A percentile compares a stretch with the other conserved stretches of the same genome.
Evolutionary conservation across 2,797 vertebrate genomes (phyloP).

Genomic region (Cryptoblepharus egeriae): DNA sequence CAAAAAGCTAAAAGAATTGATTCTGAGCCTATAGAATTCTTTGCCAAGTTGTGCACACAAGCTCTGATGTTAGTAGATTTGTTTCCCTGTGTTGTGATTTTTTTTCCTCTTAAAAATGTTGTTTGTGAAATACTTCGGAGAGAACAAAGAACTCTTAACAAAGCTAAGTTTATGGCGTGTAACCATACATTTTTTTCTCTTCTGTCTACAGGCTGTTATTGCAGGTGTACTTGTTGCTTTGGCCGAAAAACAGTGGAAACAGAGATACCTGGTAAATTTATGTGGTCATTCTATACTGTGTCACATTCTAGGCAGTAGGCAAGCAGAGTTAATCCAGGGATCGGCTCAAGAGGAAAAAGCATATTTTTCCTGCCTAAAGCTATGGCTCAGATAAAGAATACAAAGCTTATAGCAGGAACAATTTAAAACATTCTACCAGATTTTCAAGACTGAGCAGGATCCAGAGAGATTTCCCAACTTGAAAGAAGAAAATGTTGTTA

Average conservation of each 20-base stretch:
- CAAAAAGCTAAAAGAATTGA: background rate
- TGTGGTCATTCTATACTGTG: rapidly evolving
- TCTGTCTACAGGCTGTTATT: slow-evolving; percentile 60
- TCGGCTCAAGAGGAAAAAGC: background rate
- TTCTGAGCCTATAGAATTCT: background rate
- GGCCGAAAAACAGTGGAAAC: slow-evolving; percentile 67
- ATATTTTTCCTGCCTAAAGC: background rate
- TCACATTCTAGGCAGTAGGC: background rate
- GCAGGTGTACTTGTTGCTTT: slow-evolving; percentile 67
- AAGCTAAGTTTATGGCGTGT: slow-evolving; percentile 19
- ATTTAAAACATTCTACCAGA: slow-evolving; percentile 23
- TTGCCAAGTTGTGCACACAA: background rate
- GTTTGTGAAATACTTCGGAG: background rate
- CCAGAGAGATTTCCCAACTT: slow-evolving; percentile 34
- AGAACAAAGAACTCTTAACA: slow-evolving; percentile 31
- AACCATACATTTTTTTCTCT: slow-evolving; percentile 40
- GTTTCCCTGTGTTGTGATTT: slow-evolving; percentile 36
- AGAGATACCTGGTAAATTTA: slow-evolving; percentile 73
- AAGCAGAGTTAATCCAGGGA: background rate
- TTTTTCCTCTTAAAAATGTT: slow-evolving; percentile 1
- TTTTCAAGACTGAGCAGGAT: slow-evolving; percentile 34
- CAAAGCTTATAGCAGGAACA: background rate
- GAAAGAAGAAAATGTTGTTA: slow-evolving; percentile 29
- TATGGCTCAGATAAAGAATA: background rate
- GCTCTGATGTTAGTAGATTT: background rate